Evolutionary conservation across 2,797 vertebrate species (phyloP), one percentile per base, ranked within the genome.

Genomic region (Synanceia verrucosa): DNA sequence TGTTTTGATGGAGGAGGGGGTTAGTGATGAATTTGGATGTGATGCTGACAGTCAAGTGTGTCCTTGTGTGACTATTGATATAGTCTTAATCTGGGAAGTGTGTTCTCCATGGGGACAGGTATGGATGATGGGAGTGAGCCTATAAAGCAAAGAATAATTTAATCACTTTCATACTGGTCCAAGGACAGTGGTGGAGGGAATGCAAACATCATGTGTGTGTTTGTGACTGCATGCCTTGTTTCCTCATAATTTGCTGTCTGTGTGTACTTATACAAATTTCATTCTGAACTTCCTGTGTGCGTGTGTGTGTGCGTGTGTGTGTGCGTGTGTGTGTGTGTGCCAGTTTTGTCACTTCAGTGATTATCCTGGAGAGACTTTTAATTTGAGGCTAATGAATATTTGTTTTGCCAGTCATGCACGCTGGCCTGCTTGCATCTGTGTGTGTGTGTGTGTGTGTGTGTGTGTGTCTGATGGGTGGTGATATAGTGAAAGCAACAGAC

Each of bases 381-480:
- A 87, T 91, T 91, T 86, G 65, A 56, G 70, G 82, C 86, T 93
- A 90, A 93, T 91, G 84, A 83, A 65, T 84, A 53, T 92, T 87
- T 92, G 88, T 88, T 90, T 88, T 84, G 80, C 64, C 77, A 63
- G 69, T 73, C 62, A 68, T 65, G 73, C 56, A 69, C 53, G 37
- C 70, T 61, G 52, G 12, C 63, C 41, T 52, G 58, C 1, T 8
- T 34, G 52, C 6, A 26, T 62, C 33, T 48, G 37, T 67, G 64
- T 10, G 36, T 65, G 67, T 26, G 18, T 48, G 53, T 5, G 46
- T 6, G 61, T 6, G 31, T 28, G 44, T 26, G 53, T 62, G 59
- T 31, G 37, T 13, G 33, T 34, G 65, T 57, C 68, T 82, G 87
- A 85, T 88, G 72, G 81, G 41, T 41, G 66, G 81, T 85, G 81